Evolutionary conservation across 2,113 vertebrate species (phyloP), one percentile per base, ranked within the genome.

Genomic region (Emydocephalus ijimae): DNA sequence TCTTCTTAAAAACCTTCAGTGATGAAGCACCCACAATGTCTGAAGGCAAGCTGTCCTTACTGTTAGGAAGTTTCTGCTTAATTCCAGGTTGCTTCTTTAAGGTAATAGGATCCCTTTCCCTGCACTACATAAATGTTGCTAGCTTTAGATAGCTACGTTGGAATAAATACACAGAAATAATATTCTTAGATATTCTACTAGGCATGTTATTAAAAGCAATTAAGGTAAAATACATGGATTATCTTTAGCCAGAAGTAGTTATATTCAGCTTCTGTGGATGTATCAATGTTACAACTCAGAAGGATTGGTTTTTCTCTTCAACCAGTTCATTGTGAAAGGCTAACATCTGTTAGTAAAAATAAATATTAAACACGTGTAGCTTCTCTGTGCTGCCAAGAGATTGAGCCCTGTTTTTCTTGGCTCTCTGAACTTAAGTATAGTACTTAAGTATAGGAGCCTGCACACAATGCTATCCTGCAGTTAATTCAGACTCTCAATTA

Each of bases 341-440:
- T 26, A 34, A 86, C 48, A 39, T 39, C 92, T 50, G 48, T 15
- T 45, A 24, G 48, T 39, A 69, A 85, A 89, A 15, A 69, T 48
- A 55, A 57, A 29, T 10, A 52, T 85, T 92, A 85, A 85, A 12
- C 92, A n/a, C 88, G 29, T 24, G 89, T 93, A 43, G n/a, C 74
- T 54, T 21, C 12, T 54, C 15, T 39, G 50, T 23, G 1, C 48
- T 85, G 39, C 57, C 34, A 34, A 55, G 43, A 55, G 89, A 56
- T 87, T 86, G 81, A 55, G 85, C 81, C 48, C 48, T 87, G 24
- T 86, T 90, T 89, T 90, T 69, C 92, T 90, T 87, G 34, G 85
- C 56, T 69, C n/a, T 85, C 48, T 12, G n/a, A 43, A 39, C 57
- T 24, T 88, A 92, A 14, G 10, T 29, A 69, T 23, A 64, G 81